Evolutionary conservation across 2,888 invertebrate species (phyloP).

Genomic region (Chesias legatella): DNA sequence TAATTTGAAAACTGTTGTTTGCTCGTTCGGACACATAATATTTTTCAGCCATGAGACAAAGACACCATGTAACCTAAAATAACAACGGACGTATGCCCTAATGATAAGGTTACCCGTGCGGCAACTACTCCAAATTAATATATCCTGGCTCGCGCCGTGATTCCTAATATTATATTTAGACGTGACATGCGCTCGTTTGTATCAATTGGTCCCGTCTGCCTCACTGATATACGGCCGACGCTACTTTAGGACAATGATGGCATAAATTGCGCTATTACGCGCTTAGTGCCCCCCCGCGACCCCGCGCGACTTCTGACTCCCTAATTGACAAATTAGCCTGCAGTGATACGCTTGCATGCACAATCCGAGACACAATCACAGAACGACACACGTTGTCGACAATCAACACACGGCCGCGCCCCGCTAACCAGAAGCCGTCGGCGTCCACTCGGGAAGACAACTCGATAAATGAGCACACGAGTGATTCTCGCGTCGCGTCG

Average conservation of each 20-base stretch:
- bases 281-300: conserved; percentile 61
- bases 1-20: too few relatives aligned
- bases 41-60: too few relatives aligned
- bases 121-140: conserved; percentile 76
- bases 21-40: too few relatives aligned
- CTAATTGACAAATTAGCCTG: conserved; percentile 62
- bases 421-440: conserved; percentile 44
- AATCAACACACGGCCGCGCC: conserved; percentile 32
- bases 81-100: conserved; percentile 45
- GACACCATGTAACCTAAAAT: conserved; percentile 23
- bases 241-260: conserved; percentile 80
- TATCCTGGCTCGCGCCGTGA: conserved; percentile 81
- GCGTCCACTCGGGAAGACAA: conserved; percentile 41
- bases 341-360: conserved; percentile 60
- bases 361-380: conserved; percentile 49
- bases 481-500: conserved; percentile 59
- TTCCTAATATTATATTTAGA: conserved; percentile 81
- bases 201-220: conserved; percentile 78
- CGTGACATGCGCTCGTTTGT: conserved; percentile 80
- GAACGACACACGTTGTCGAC: conserved; percentile 33
- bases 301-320: conserved; percentile 51
- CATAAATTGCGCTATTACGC: conserved; percentile 76
- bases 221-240: conserved; percentile 75
- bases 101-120: conserved; percentile 58
- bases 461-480: conserved; percentile 57